A percentile compares a stretch with the other conserved stretches of the same genome.
Conservation (phyloP, 2,888 invertebrate species). For the Torymus tubicola region DNA sequence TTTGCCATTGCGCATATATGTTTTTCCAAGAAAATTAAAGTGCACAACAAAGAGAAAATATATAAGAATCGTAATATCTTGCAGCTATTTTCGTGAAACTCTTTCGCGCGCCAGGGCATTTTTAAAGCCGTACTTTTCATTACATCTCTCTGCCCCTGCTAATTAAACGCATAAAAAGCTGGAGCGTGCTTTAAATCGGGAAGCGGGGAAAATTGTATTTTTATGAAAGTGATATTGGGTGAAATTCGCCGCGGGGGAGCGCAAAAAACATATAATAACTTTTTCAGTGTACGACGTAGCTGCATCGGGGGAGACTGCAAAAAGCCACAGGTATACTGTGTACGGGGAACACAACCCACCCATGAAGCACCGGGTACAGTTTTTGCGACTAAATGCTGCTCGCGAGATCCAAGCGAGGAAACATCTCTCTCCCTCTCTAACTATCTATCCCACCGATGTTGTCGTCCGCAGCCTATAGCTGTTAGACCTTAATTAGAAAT, state of each 20-base stretch:
- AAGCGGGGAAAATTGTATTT: neutral
- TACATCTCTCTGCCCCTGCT: neutral
- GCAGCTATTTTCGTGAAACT: too few relatives aligned
- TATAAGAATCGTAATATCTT: too few relatives aligned
- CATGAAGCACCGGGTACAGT: constrained; percentile 12
- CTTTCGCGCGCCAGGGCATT: neutral
- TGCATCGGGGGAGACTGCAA: neutral
- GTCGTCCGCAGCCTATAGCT: constrained; percentile 43
- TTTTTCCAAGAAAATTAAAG: too few relatives aligned
- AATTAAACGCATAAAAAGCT: constrained; percentile 1
- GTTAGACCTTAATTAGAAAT: constrained; percentile 72
- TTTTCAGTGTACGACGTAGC: neutral
- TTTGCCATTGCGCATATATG: too few relatives aligned
- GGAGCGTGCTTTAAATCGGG: neutral
- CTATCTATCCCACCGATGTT: constrained; percentile 25
- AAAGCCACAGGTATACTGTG: constrained; percentile 17
- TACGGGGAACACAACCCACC: constrained; percentile 18
- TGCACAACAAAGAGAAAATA: too few relatives aligned
- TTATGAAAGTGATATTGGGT: neutral
- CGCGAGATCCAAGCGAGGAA: constrained; percentile 1
- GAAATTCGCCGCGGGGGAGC: neutral
- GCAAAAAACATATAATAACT: constrained; percentile 18
- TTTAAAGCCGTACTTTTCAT: neutral
- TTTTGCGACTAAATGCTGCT: constrained; percentile 26
- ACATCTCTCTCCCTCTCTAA: too few relatives aligned